phyloP scores from a whole-genome alignment of 2,113 vertebrate genomes.

The Leuciscus idus region DNA sequence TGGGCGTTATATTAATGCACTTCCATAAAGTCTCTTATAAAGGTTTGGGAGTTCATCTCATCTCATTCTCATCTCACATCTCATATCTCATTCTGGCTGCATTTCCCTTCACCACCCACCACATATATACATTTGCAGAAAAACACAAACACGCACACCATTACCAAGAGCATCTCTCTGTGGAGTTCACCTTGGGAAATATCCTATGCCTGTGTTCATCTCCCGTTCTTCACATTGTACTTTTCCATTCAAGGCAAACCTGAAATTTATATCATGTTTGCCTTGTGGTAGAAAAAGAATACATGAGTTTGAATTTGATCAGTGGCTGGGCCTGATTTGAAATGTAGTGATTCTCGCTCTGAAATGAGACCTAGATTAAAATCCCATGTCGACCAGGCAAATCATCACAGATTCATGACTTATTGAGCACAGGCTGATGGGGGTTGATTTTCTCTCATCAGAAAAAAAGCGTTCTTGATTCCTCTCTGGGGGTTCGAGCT shows the following conservation, averaged over 20 bases:
- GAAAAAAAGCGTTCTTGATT: slow-evolving; percentile 55
- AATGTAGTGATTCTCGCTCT: slow-evolving; percentile 39
- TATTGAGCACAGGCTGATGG: slow-evolving; percentile 49
- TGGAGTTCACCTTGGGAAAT: slow-evolving; percentile 42
- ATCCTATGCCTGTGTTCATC: not conserved
- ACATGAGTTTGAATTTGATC: slow-evolving; percentile 29
- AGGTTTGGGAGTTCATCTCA: slow-evolving; percentile 6
- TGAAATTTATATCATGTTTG: not conserved
- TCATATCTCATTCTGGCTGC: slow-evolving; percentile 28
- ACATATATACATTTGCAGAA: slow-evolving; percentile 19
- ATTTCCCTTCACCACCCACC: slow-evolving; percentile 24
- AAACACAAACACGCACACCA: slow-evolving; percentile 4
- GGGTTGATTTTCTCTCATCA: slow-evolving; percentile 50
- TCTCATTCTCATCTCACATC: slow-evolving; percentile 16
- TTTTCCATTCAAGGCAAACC: slow-evolving; percentile 31
- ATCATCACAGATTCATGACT: slow-evolving; percentile 59
- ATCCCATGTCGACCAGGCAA: slow-evolving; percentile 26
- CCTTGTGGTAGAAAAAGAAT: not conserved
- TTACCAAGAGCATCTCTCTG: slow-evolving; percentile 16
- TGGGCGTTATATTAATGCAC: slow-evolving; percentile 43
- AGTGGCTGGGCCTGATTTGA: slow-evolving; percentile 5
- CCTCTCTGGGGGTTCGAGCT: slow-evolving; percentile 44
- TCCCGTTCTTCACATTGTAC: not conserved
- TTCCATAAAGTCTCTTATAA: slow-evolving; percentile 13
- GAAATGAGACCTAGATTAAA: slow-evolving; percentile 53